These are phyloP conservation scores for Dufourea novaeangliae DNA, from an alignment of 1,140 invertebrate species.

Conservation along the genomic window DNA sequence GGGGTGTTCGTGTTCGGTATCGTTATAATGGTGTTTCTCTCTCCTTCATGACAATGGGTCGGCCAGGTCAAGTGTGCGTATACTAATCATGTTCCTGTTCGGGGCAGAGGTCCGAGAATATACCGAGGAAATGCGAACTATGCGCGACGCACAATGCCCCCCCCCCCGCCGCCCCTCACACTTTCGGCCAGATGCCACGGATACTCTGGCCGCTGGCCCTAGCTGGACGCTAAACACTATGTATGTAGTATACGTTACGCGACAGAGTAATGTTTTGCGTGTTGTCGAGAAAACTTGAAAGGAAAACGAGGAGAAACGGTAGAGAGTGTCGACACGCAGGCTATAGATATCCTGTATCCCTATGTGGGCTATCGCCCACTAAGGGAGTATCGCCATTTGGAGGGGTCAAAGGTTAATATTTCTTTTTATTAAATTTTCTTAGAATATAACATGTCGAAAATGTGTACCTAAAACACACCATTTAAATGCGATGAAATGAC, in stretches of 20 bases:
- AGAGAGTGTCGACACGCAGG: not conserved
- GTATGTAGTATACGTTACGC: not conserved
- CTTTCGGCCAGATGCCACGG: slow-evolving; percentile 64
- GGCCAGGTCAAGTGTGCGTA: slow-evolving; percentile 65
- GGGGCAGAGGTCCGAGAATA: slow-evolving; percentile 58
- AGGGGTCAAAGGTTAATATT: no score
- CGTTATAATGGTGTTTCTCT: slow-evolving; percentile 59
- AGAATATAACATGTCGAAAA: no score
- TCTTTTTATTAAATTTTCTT: no score
- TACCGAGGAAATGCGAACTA: slow-evolving; percentile 66
- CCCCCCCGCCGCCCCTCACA: no score
- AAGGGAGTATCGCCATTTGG: no score
- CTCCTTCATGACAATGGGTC: slow-evolving; percentile 52
- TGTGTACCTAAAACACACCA: no score
- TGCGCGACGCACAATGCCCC: slow-evolving; percentile 57
- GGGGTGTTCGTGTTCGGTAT: slow-evolving; percentile 45
- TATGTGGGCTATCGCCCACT: no score
- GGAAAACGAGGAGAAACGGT: not conserved
- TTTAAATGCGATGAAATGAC: no score
- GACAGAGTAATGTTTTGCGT: not conserved
- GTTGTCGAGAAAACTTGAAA: not conserved
- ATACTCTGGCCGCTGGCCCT: slow-evolving; percentile 49
- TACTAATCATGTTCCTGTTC: slow-evolving; percentile 67
- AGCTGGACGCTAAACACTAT: not conserved
- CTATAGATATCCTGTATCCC: no score